phyloP scores from a whole-genome alignment of 2,888 invertebrate genomes.

The Chironomus tentans region DNA sequence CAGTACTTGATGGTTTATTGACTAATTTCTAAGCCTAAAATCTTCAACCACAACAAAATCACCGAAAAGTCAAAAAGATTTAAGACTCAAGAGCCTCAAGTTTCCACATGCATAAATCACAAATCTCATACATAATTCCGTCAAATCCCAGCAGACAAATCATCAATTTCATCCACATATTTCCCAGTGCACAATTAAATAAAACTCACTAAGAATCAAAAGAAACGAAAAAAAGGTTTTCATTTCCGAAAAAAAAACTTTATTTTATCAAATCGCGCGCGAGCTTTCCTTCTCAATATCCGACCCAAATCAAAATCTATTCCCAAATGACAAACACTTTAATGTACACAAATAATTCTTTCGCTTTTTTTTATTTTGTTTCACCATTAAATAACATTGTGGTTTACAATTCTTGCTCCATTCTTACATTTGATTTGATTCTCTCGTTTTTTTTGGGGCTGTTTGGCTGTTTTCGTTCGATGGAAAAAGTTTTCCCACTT shows the following conservation, averaged over 20 bases:
- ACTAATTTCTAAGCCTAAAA: too few relatives aligned
- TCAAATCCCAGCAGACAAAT: too few relatives aligned
- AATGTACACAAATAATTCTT: neutral
- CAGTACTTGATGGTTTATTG: too few relatives aligned
- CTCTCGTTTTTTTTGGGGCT: neutral
- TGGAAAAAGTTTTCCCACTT: neutral
- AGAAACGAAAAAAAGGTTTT: neutral
- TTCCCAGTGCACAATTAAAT: too few relatives aligned
- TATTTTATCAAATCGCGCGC: neutral
- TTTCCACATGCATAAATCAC: too few relatives aligned
- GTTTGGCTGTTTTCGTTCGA: neutral
- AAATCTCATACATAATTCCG: too few relatives aligned
- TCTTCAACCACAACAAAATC: too few relatives aligned
- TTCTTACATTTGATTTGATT: neutral
- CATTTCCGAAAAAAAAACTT: neutral
- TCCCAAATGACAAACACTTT: neutral
- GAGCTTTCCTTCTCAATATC: neutral
- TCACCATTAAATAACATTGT: neutral
- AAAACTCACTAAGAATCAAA: neutral
- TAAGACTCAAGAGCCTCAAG: too few relatives aligned
- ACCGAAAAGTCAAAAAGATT: too few relatives aligned
- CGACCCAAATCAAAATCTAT: conserved; percentile 4
- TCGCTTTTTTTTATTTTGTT: neutral
- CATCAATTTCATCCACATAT: too few relatives aligned
- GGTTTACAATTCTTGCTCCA: neutral